These are phyloP conservation scores for Darevskia mixta DNA, from an alignment of 2,797 vertebrate species.

Conservation along the genomic window DNA sequence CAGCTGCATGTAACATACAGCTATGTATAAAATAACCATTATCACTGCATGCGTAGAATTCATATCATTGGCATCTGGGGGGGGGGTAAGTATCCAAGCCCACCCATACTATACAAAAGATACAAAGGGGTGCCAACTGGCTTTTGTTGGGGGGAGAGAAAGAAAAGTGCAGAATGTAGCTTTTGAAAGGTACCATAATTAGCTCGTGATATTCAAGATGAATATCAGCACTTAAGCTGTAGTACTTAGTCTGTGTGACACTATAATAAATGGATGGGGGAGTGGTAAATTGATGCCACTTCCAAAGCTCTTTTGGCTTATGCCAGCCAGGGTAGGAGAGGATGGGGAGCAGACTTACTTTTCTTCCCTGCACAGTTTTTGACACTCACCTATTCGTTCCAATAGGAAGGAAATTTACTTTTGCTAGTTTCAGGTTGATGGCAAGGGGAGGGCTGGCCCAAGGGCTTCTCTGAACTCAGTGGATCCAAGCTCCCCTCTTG, in stretches of 20 bases:
- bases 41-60: not conserved
- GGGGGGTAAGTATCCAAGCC: not conserved
- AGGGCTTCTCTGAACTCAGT: too few relatives aligned
- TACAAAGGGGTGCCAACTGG: not conserved
- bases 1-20: slow-evolving; percentile 28
- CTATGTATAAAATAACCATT: slow-evolving; percentile 16
- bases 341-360: too few relatives aligned
- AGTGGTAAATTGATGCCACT: too few relatives aligned
- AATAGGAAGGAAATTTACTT: too few relatives aligned
- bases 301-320: too few relatives aligned
- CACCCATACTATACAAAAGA: not conserved
- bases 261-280: not conserved
- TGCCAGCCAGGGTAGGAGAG: too few relatives aligned
- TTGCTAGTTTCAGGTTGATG: too few relatives aligned
- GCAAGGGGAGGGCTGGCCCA: too few relatives aligned
- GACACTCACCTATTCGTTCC: too few relatives aligned
- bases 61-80: not conserved
- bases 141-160: not conserved
- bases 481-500: too few relatives aligned
- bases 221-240: not conserved
- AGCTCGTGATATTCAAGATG: not conserved
- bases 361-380: too few relatives aligned
- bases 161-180: not conserved
- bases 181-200: not conserved
- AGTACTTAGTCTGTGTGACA: not conserved